A percentile compares a stretch with the other conserved stretches of the same genome.
phyloP scores from a whole-genome alignment of 2,888 invertebrate genomes.

The Apocheima hispidaria region DNA sequence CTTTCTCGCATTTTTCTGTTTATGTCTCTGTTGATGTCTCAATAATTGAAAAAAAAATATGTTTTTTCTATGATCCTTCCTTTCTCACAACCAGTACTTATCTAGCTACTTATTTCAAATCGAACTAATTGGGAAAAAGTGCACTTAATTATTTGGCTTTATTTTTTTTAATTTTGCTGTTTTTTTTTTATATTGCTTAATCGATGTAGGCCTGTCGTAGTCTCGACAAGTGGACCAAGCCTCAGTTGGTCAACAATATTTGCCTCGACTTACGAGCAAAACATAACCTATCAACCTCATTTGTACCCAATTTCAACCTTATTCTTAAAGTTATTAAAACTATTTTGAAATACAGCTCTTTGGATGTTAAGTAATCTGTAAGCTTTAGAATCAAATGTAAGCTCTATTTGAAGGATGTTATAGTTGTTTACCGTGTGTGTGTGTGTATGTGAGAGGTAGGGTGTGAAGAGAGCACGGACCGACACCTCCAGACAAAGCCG shows the following conservation, averaged over 20 bases:
- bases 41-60: no score
- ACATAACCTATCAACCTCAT: not conserved
- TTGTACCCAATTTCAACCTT: constrained; percentile 2
- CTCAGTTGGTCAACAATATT: not conserved
- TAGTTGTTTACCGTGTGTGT: not conserved
- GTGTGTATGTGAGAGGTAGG: constrained; percentile 37
- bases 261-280: constrained; percentile 4
- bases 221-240: not conserved
- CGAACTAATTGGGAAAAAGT: no score
- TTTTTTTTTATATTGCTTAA: not conserved
- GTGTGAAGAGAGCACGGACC: constrained; percentile 65
- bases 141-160: no score
- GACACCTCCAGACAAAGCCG: constrained; percentile 82
- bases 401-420: constrained; percentile 11
- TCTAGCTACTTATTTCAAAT: no score
- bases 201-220: not conserved
- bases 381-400: constrained; percentile 6
- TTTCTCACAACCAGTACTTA: no score
- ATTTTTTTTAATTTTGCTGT: no score
- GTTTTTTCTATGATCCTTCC: no score
- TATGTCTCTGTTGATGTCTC: no score
- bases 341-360: constrained; percentile 7
- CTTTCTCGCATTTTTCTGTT: no score
- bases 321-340: not conserved
- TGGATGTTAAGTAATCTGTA: constrained; percentile 6